These are phyloP conservation scores for Ondatra zibethicus DNA, from an alignment of 2,113 vertebrate species.

Conservation along the genomic window DNA sequence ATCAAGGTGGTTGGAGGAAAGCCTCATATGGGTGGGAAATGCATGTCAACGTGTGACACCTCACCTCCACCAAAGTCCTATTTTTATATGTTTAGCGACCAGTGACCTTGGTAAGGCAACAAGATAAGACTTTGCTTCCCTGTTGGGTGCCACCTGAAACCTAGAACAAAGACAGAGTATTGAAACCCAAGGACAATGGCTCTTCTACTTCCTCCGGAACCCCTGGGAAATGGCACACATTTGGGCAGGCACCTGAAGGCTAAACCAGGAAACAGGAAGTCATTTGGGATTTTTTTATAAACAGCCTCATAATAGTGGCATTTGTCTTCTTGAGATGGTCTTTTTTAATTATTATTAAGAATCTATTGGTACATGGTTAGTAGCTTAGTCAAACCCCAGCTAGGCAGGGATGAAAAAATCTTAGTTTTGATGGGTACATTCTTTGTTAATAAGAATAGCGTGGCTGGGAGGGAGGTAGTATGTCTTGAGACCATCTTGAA, in stretches of 20 bases:
- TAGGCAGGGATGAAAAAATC: background rate
- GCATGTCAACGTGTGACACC: background rate
- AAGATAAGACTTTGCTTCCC: background rate
- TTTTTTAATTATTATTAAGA: slow-evolving; percentile 10
- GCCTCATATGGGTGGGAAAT: background rate
- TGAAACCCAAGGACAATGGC: background rate
- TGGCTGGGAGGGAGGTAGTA: background rate
- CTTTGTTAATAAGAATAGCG: background rate
- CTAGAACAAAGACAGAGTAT: background rate
- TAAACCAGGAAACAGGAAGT: slow-evolving; percentile 29
- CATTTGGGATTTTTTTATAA: background rate
- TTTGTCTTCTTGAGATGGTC: slow-evolving; percentile 25
- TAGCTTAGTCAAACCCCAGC: slow-evolving; percentile 43
- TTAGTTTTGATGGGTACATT: background rate
- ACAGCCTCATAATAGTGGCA: background rate
- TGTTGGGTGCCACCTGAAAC: background rate
- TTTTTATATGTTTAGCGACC: background rate
- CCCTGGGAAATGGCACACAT: background rate
- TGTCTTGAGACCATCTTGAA: background rate
- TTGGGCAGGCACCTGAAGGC: background rate
- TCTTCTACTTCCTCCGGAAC: background rate
- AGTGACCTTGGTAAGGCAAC: background rate
- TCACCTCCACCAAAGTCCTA: background rate
- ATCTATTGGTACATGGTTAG: background rate
- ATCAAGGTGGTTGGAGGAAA: too few relatives aligned